These are phyloP conservation scores for Toxotes jaculatrix DNA, from an alignment of 2,113 vertebrate species.

Conservation along the genomic window DNA sequence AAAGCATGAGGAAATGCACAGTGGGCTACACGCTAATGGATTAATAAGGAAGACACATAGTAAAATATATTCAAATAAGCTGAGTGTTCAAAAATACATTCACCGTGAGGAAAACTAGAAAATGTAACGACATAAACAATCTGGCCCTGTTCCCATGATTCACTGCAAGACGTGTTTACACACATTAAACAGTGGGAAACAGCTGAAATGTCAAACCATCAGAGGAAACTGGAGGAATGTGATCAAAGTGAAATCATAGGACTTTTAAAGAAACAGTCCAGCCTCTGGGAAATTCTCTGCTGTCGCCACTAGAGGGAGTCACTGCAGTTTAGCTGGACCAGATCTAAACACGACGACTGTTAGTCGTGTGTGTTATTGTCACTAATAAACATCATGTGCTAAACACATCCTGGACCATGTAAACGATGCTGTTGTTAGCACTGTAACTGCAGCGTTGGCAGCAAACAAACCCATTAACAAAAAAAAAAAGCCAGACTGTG, in stretches of 20 bases:
- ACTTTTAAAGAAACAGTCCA: background rate
- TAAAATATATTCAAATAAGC: background rate
- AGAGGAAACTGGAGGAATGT: background rate
- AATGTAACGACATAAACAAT: slow-evolving; percentile 33
- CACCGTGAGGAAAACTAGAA: slow-evolving; percentile 12
- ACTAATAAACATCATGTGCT: background rate
- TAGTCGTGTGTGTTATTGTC: background rate
- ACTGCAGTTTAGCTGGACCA: no score
- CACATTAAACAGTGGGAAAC: background rate
- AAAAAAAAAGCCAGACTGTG: background rate
- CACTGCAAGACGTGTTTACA: slow-evolving; percentile 45
- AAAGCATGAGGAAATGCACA: background rate
- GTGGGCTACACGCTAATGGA: background rate
- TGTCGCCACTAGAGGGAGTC: no score
- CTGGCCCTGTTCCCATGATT: slow-evolving; percentile 50
- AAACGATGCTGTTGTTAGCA: no score
- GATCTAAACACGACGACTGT: no score
- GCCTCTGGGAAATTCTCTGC: background rate
- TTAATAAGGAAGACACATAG: background rate
- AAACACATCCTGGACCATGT: background rate
- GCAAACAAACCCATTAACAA: background rate
- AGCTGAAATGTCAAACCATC: background rate
- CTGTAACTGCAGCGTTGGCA: background rate
- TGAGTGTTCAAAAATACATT: slow-evolving; percentile 43
- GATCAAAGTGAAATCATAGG: background rate